A percentile compares a stretch with the other conserved stretches of the same genome.
These are phyloP conservation scores for Agapornis canus DNA, from an alignment of 2,797 vertebrate species.

Conservation along the genomic window DNA sequence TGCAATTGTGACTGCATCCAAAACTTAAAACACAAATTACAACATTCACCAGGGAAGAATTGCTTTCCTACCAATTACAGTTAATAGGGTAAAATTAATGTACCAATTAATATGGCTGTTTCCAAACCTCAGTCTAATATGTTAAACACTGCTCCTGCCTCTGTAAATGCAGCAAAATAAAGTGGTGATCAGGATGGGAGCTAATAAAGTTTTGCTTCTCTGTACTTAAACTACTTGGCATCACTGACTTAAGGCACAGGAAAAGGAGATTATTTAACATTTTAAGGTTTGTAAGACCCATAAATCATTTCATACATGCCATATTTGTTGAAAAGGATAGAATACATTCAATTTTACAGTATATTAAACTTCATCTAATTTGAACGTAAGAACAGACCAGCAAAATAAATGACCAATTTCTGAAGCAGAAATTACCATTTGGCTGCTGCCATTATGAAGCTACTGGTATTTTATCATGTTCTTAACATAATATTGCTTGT, in stretches of 20 bases:
- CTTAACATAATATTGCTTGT: constrained; percentile 85
- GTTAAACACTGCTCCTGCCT: constrained; percentile 11
- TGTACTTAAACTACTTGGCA: constrained; percentile 74
- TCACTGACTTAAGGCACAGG: constrained; percentile 74
- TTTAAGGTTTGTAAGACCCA: constrained; percentile 78
- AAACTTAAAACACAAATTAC: constrained; percentile 71
- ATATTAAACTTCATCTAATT: constrained; percentile 87
- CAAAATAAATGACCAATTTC: constrained; percentile 87
- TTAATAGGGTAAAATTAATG: constrained; percentile 81
- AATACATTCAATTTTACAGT: constrained; percentile 86
- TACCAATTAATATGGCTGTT: constrained; percentile 78
- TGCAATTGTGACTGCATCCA: constrained; percentile 49
- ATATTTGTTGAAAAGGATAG: constrained; percentile 81
- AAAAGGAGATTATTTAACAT: constrained; percentile 82
- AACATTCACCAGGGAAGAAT: constrained; percentile 52
- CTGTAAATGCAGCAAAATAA: constrained; percentile 1
- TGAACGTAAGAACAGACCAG: constrained; percentile 82
- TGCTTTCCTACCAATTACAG: constrained; percentile 72
- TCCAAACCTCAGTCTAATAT: constrained; percentile 51
- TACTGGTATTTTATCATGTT: constrained; percentile 83
- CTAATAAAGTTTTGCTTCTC: constrained; percentile 76
- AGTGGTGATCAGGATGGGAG: constrained; percentile 34
- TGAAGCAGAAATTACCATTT: constrained; percentile 85
- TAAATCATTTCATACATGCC: constrained; percentile 81
- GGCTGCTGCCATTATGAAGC: constrained; percentile 82